Evolutionary conservation across 2,888 invertebrate species (phyloP), one percentile per base, ranked within the genome.

Genomic region (Lampropteryx suffumata): DNA sequence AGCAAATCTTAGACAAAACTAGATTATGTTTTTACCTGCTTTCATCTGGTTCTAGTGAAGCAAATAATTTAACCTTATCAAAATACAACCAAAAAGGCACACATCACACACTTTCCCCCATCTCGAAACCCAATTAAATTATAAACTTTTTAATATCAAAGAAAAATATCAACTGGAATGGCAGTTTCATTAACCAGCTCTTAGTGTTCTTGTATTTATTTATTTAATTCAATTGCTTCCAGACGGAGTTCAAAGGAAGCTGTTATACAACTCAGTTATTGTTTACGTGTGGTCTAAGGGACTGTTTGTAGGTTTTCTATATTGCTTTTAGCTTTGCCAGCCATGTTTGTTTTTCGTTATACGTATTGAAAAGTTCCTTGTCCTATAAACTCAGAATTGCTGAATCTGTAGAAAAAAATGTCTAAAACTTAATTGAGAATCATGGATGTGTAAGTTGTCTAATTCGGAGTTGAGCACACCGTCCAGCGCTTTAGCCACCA

Each of bases 191-290:
- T 69, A 69, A 48, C 50, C 52, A 58, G 62, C 61, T 69, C 17
- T 17, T 17, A 68, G 61, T 50, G 65, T 62, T 59, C 64, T 50
- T 10, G 55, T 70, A 69, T 73, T 73, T 75, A 71, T 72, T 76
- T 74, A 71, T 75, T 73, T 73, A 67, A 75, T 75, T 73, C 72
- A 73, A 79, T 76, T 76, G 70, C 67, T 67, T 54, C 52, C 54
- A 61, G 65, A 53, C 62, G 48, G 56, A 62, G 63, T 65, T 73
- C 73, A 71, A 76, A 76, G 72, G 65, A 66, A 72, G 62, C 21
- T 65, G 68, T 64, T 66, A 67, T 61, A 64, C 59, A 47, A 53
- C 59, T 51, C 56, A 49, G 51, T 67, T 51, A 65, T 69, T 71
- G 66, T 64, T 72, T 62, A 17, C n/a, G 50, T 30, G 4, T 44